A percentile compares a stretch with the other conserved stretches of the same genome.
Evolutionary conservation across 1,140 invertebrate species (phyloP).

Genomic region (Epicauta chinensis): DNA sequence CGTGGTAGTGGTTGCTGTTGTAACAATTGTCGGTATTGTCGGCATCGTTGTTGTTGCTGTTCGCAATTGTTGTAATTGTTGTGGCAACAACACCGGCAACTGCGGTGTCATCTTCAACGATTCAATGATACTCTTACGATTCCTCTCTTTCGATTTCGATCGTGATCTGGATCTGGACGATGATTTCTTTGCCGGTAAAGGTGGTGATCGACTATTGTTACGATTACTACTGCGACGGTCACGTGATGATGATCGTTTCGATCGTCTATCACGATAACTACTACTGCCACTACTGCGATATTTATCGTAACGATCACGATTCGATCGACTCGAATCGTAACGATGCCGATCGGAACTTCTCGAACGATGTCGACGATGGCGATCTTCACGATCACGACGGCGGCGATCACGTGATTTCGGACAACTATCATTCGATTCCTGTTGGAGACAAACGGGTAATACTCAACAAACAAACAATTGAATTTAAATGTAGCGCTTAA

Average conservation of each 20-base stretch:
- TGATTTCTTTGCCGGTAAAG: slow-evolving; percentile 25
- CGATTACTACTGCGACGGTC: slow-evolving; percentile 24
- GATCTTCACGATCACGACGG: slow-evolving; percentile 1
- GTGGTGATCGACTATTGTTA: slow-evolving; percentile 37
- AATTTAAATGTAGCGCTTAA: too few relatives aligned
- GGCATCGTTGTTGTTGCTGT: slow-evolving; percentile 16
- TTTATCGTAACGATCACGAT: slow-evolving; percentile 10
- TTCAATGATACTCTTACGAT: slow-evolving; percentile 14
- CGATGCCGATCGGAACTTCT: slow-evolving; percentile 1
- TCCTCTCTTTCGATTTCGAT: slow-evolving; percentile 19
- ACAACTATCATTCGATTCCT: slow-evolving; percentile 25
- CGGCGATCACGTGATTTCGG: slow-evolving; percentile 2
- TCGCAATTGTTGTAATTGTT: too few relatives aligned
- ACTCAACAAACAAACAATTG: too few relatives aligned
- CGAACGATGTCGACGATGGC: slow-evolving; percentile 5
- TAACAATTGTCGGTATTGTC: slow-evolving; percentile 23
- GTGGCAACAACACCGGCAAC: too few relatives aligned
- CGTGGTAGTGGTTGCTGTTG: too few relatives aligned
- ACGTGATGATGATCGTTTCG: slow-evolving; percentile 11
- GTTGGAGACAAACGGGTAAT: slow-evolving; percentile 29
- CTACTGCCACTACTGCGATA: slow-evolving; percentile 14
- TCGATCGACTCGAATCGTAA: not conserved
- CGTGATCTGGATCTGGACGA: slow-evolving; percentile 10
- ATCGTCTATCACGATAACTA: slow-evolving; percentile 16
- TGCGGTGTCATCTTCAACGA: too few relatives aligned